A percentile compares a stretch with the other conserved stretches of the same genome.
phyloP scores from a whole-genome alignment of 1,140 invertebrate genomes.

The honey bee (Apis mellifera) region Amel_HAv3.1 CM009942.2:996001-996500 shows the following conservation, averaged over 20 bases:
- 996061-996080: slow-evolving; percentile 41
- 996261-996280: slow-evolving; percentile 73
- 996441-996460: no score
- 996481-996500: neutral
- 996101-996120: slow-evolving; percentile 71
- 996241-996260: slow-evolving; percentile 74
- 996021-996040: slow-evolving; percentile 60
- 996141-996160: slow-evolving; percentile 79
- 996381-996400: neutral
- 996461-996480: no score
- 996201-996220: slow-evolving; percentile 80
- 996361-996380: no score
- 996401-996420: no score
- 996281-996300: slow-evolving; percentile 57
- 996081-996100: slow-evolving; percentile 49
- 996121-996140: slow-evolving; percentile 75
- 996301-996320: neutral
- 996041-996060: slow-evolving; percentile 51
- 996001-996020: slow-evolving; percentile 68
- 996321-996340: neutral
- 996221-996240: slow-evolving; percentile 76
- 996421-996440: neutral
- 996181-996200: slow-evolving; percentile 77
- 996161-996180: slow-evolving; percentile 77
- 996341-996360: neutral